Percentiles rank a stretch among this genome's conserved stretches.
Evolutionary conservation across 2,113 vertebrate species (phyloP).

Genomic region (Peromyscus maniculatus): DNA sequence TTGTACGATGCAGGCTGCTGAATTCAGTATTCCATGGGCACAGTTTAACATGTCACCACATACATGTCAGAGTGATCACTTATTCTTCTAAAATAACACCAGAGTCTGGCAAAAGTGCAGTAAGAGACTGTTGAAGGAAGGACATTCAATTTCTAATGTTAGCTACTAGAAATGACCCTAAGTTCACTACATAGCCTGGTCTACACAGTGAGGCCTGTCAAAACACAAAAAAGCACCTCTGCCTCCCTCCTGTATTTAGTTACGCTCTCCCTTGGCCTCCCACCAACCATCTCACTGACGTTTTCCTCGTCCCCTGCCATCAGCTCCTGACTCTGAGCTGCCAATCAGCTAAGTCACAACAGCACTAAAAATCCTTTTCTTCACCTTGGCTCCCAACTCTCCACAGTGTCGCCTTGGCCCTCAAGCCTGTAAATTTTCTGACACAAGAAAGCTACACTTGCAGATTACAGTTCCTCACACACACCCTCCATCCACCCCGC

Average conservation of each 20-base stretch:
- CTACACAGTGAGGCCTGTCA: not conserved
- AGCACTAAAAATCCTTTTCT: conserved; percentile 13
- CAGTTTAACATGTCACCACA: conserved; percentile 15
- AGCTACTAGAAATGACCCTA: conserved; percentile 9
- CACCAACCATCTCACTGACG: not conserved
- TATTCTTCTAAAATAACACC: conserved; percentile 31
- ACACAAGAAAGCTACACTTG: not conserved
- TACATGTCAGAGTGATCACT: not conserved
- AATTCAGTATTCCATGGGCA: conserved; percentile 2
- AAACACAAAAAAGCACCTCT: not conserved
- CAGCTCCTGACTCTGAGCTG: not conserved
- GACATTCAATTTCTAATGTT: conserved; percentile 1
- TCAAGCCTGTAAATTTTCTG: not conserved
- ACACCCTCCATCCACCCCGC: not conserved
- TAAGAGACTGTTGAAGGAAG: conserved; percentile 9
- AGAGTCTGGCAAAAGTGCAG: not conserved
- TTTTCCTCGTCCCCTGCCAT: not conserved
- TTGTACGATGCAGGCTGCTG: not conserved
- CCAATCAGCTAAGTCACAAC: not conserved
- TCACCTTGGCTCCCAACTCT: not conserved
- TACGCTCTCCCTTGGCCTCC: not conserved
- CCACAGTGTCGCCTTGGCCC: not conserved
- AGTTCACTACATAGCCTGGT: not conserved
- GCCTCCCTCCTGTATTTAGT: not conserved
- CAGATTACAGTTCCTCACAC: not conserved